Percentiles rank a stretch among this genome's conserved stretches.
These are phyloP conservation scores for Otocyon megalotis DNA, from an alignment of 2,113 vertebrate genomes.

Conservation along the genomic window DNA sequence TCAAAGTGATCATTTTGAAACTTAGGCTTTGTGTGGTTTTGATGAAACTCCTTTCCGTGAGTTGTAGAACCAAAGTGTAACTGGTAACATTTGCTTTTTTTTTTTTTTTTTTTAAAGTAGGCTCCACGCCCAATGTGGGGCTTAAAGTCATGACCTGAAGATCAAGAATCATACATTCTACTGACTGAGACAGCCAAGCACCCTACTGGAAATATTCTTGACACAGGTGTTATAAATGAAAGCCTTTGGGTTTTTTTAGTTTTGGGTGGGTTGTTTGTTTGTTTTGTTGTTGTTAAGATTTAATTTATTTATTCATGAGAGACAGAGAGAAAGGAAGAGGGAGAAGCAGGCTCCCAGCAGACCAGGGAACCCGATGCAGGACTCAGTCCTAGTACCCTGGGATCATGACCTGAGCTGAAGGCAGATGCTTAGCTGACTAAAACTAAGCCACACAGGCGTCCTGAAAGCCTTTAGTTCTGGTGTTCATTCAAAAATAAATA, in stretches of 20 bases:
- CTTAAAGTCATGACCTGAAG: background rate
- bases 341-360: no score
- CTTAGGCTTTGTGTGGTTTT: background rate
- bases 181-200: background rate
- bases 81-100: background rate
- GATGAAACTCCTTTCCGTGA: background rate
- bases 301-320: no score
- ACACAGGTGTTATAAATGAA: background rate
- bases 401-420: no score
- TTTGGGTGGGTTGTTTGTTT: no score
- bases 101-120: background rate
- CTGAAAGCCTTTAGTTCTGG: background rate
- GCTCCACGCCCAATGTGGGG: background rate
- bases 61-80: background rate
- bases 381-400: no score
- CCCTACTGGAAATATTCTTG: background rate
- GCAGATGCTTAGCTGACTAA: no score
- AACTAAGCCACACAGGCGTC: no score
- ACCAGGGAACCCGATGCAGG: no score
- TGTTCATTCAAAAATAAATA: constrained; percentile 36
- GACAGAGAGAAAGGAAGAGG: no score
- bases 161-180: background rate
- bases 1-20: constrained; percentile 34
- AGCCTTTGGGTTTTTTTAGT: background rate
- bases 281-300: no score